Conservation (phyloP, 2,888 invertebrate species). For the Minunthozetes semirufus region DNA sequence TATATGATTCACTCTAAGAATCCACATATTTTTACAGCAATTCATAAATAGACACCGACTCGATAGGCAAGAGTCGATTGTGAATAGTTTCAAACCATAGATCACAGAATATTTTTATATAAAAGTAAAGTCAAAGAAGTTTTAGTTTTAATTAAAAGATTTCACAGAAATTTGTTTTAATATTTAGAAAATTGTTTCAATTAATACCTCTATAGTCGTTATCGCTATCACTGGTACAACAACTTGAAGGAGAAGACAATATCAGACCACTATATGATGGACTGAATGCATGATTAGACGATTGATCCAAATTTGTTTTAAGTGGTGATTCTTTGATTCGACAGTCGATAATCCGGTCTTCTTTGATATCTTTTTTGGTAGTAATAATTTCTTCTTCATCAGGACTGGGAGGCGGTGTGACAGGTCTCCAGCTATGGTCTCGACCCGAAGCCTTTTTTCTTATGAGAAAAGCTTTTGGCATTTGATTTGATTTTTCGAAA, state of each 20-base stretch:
- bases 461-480: slow-evolving; percentile 41
- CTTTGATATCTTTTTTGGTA: background rate
- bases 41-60: too few relatives aligned
- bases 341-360: background rate
- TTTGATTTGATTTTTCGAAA: background rate
- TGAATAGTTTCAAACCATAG: too few relatives aligned
- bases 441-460: slow-evolving; percentile 32
- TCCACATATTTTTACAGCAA: too few relatives aligned
- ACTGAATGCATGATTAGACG: slow-evolving; percentile 8
- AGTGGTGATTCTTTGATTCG: background rate
- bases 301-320: background rate
- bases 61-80: too few relatives aligned
- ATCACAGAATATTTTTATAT: too few relatives aligned
- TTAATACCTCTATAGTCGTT: slow-evolving; percentile 35
- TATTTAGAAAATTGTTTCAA: too few relatives aligned
- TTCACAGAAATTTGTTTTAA: too few relatives aligned
- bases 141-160: too few relatives aligned
- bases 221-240: slow-evolving; percentile 33
- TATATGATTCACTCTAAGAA: too few relatives aligned
- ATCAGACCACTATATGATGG: slow-evolving; percentile 23
- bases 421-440: slow-evolving; percentile 35
- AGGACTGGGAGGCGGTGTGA: slow-evolving; percentile 39
- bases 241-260: slow-evolving; percentile 33
- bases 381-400: slow-evolving; percentile 31
- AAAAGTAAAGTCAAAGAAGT: too few relatives aligned